These are phyloP conservation scores for Temnothorax longispinosus DNA, from an alignment of 1,140 invertebrate genomes.

Conservation along the genomic window DNA sequence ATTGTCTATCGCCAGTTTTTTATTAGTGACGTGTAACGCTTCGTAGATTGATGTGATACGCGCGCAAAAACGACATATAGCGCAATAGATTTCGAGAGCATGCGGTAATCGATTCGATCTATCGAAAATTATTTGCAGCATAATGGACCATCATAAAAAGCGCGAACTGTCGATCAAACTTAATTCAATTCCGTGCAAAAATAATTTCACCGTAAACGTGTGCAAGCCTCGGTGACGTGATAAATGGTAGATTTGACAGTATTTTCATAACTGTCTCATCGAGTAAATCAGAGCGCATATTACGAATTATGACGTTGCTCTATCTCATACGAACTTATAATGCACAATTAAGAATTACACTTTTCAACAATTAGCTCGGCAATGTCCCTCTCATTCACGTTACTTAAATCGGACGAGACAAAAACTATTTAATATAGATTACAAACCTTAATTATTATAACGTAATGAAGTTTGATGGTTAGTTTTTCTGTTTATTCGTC, in stretches of 20 bases:
- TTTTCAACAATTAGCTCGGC: background rate
- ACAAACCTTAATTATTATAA: background rate
- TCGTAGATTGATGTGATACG: slow-evolving; percentile 24
- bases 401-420: background rate
- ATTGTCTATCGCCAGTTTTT: slow-evolving; percentile 61
- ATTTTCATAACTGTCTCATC: background rate
- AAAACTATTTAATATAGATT: background rate
- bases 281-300: background rate
- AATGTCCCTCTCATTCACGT: background rate
- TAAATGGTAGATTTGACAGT: slow-evolving; percentile 21
- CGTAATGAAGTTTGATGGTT: background rate
- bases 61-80: slow-evolving; percentile 38
- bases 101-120: slow-evolving; percentile 52
- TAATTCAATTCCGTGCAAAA: slow-evolving; percentile 18
- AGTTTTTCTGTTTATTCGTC: background rate
- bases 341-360: background rate
- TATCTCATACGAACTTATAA: background rate
- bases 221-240: background rate
- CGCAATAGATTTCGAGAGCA: slow-evolving; percentile 61
- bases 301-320: background rate
- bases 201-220: slow-evolving; percentile 5
- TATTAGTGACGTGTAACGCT: slow-evolving; percentile 37
- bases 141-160: slow-evolving; percentile 52
- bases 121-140: slow-evolving; percentile 37
- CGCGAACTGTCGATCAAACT: slow-evolving; percentile 49